Evolutionary conservation across 2,113 vertebrate species (phyloP), one percentile per base, ranked within the genome.

Genomic region (Thunnus thynnus): DNA sequence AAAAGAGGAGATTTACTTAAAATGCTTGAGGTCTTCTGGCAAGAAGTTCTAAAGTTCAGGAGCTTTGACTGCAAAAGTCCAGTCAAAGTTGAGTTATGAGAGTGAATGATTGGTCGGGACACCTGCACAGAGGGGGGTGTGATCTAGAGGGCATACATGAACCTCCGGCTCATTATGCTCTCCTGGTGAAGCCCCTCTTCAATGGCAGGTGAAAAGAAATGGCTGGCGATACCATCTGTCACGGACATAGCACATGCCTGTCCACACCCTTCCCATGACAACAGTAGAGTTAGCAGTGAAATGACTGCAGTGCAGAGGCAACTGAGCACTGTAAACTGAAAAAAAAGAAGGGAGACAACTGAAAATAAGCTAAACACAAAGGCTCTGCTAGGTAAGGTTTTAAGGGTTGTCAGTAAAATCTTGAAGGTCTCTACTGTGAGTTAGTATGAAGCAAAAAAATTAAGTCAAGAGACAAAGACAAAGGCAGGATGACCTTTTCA

Each of bases 191-290:
- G 62, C 12, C 69, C 70, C 71, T 51, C 63, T 60, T 44, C 25
- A 3, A 1, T 30, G 52, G 83, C 89, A 91, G 85, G 87, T 91
- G 85, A 85, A 68, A 63, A 55, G 71, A 69, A 50, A 60, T 32
- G 82, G 52, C 48, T 36, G 74, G n/a, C 11, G 8, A 3, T 1
- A 14, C 80, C 89, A 89, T 86, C 83, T 91, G 87, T 84, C 81
- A 51, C 27, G n/a, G 60, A 27, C 7, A 46, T 11, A 72, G 65
- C 80, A 67, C 81, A 85, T 78, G 86, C 18, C 82, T 65, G 80
- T 91, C 66, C 57, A 57, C 65, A 36, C 73, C 76, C 67, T 14
- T 50, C 55, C 1, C 48, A 3, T 4, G 22, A 57, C 51, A 64
- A 9, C 67, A 20, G 32, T 7, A 3, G 60, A 44, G 41, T 46